These are phyloP conservation scores for Drepana falcataria DNA, from an alignment of 2,888 invertebrate species.

Conservation along the genomic window DNA sequence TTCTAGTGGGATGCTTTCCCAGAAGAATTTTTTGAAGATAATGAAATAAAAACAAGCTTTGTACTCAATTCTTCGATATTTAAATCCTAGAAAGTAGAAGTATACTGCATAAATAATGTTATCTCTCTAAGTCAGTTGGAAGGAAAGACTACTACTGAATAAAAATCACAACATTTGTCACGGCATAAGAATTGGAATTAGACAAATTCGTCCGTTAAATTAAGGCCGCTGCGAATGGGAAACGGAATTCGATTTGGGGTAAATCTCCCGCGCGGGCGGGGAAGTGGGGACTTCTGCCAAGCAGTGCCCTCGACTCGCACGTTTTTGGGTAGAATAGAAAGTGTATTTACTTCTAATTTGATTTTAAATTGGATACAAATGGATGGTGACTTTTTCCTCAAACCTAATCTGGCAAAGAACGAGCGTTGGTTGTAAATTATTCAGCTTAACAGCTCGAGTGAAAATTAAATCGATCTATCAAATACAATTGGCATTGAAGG, in stretches of 20 bases:
- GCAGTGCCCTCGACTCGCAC: conserved; percentile 46
- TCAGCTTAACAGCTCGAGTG: conserved; percentile 44
- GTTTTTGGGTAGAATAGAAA: conserved; percentile 68
- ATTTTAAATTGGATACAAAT: conserved; percentile 75
- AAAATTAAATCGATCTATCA: conserved; percentile 55
- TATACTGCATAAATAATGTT: conserved; percentile 21
- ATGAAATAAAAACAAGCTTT: too few species aligned
- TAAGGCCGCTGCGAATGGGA: conserved; percentile 64
- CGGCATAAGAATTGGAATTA: conserved; percentile 76
- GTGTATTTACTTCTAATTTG: conserved; percentile 74
- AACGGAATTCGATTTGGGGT: conserved; percentile 71
- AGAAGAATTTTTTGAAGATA: too few species aligned
- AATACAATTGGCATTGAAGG: conserved; percentile 23
- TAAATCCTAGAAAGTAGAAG: background rate
- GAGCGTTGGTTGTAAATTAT: conserved; percentile 46
- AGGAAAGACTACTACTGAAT: conserved; percentile 49
- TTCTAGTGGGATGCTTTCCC: too few species aligned
- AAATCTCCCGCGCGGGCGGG: conserved; percentile 59
- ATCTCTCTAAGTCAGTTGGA: conserved; percentile 26
- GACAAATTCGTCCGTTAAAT: conserved; percentile 77
- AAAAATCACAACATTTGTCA: conserved; percentile 75
- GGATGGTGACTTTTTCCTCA: conserved; percentile 52
- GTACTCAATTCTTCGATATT: too few species aligned
- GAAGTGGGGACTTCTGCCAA: conserved; percentile 55
- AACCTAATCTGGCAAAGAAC: conserved; percentile 45